These are phyloP conservation scores for Zootermopsis nevadensis DNA, from an alignment of 2,888 invertebrate genomes.

Conservation along the genomic window DNA sequence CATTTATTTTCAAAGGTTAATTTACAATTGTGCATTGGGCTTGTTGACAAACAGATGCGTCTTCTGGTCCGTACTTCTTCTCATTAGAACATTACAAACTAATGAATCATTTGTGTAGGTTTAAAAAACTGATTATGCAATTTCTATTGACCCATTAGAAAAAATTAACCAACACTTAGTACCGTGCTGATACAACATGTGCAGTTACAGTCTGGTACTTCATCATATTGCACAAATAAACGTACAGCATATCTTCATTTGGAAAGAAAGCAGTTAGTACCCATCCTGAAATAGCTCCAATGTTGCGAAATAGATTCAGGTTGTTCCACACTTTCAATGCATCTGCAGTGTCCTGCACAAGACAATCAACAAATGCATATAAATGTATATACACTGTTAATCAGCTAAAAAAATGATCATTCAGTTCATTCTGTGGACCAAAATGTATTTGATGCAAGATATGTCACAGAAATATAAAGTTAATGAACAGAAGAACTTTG, in stretches of 20 bases:
- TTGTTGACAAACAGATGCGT: too few relatives aligned
- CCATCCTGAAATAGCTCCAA: constrained; percentile 44
- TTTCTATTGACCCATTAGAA: too few relatives aligned
- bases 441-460: too few relatives aligned
- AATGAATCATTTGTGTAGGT: background rate
- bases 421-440: too few relatives aligned
- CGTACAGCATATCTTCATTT: constrained; percentile 23
- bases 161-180: background rate
- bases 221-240: constrained; percentile 23
- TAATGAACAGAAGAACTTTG: too few relatives aligned
- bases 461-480: too few relatives aligned
- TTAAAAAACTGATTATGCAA: too few relatives aligned
- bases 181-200: background rate
- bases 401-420: background rate
- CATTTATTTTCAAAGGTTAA: too few relatives aligned
- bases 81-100: too few relatives aligned
- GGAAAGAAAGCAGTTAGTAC: constrained; percentile 38
- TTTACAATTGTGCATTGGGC: too few relatives aligned
- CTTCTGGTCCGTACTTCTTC: too few relatives aligned
- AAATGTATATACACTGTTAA: background rate
- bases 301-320: constrained; percentile 36
- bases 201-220: background rate
- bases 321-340: constrained; percentile 37
- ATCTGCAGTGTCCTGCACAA: constrained; percentile 7
- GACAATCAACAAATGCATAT: background rate